phyloP scores from a whole-genome alignment of 2,888 invertebrate genomes.

The Nomada fabriciana region DNA sequence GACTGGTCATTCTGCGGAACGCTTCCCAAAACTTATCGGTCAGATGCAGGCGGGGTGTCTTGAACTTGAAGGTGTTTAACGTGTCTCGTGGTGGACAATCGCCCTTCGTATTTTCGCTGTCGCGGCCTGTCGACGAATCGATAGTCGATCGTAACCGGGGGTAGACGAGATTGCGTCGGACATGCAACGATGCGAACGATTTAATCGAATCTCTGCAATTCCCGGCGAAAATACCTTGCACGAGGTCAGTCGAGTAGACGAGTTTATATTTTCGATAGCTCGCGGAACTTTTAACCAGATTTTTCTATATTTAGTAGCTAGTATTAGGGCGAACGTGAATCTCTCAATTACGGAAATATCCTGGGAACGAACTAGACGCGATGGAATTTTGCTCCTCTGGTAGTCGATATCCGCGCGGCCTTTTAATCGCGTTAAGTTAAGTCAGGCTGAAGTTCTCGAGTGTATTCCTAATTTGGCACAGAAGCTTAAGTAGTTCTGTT shows the following conservation, averaged over 20 bases:
- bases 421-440: conserved; percentile 25
- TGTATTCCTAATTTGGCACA: neutral
- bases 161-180: neutral
- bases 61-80: conserved; percentile 41
- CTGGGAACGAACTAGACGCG: neutral
- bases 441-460: neutral
- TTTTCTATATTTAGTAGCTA: conserved; percentile 26
- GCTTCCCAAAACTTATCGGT: conserved; percentile 67
- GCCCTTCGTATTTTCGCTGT: neutral
- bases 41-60: conserved; percentile 53
- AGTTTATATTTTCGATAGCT: neutral
- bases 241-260: too few species aligned
- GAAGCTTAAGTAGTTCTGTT: neutral
- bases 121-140: neutral
- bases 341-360: conserved; percentile 20
- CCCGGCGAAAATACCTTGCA: neutral
- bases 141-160: neutral
- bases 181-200: neutral
- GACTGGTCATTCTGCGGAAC: conserved; percentile 61
- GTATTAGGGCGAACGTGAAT: neutral
- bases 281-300: neutral
- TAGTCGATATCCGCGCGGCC: neutral
- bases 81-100: conserved; percentile 12
- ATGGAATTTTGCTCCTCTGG: conserved; percentile 11
- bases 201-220: conserved; percentile 5